These are phyloP conservation scores for Cavia aperea DNA, from an alignment of 2,113 vertebrate species.

Conservation along the genomic window DNA sequence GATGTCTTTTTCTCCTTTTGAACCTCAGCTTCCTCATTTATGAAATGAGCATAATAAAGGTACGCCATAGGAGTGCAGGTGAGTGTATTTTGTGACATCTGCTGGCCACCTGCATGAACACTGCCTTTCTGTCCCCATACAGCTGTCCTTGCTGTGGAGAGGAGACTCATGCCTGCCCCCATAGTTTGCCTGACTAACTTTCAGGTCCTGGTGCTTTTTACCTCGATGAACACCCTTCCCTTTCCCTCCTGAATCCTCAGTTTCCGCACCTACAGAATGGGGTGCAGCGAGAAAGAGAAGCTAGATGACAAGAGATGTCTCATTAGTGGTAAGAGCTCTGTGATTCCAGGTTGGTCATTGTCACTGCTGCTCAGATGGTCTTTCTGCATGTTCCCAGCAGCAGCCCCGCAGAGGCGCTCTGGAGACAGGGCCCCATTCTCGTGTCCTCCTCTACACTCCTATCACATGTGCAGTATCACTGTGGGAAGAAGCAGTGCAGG, in stretches of 20 bases:
- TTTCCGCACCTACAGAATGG: not conserved
- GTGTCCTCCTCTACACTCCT: not conserved
- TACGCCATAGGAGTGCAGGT: not conserved
- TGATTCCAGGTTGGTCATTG: not conserved
- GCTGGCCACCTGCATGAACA: not conserved
- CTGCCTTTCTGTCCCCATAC: not conserved
- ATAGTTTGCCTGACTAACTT: not conserved
- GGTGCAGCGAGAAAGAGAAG: not conserved
- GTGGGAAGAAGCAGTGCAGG: not conserved
- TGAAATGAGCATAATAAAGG: not conserved
- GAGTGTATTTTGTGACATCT: not conserved
- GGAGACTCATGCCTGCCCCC: no score
- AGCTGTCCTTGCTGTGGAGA: not conserved
- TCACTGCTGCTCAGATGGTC: not conserved
- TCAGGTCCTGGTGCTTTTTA: not conserved
- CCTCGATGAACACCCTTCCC: not conserved
- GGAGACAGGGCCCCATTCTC: not conserved
- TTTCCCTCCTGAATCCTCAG: not conserved
- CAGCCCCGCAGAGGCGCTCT: not conserved
- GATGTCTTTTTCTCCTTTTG: not conserved
- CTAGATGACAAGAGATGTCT: not conserved
- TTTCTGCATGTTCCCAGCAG: not conserved
- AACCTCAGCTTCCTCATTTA: not conserved
- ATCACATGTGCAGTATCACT: accelerated
- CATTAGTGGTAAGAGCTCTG: not conserved